phyloP scores from a whole-genome alignment of 2,113 vertebrate genomes.

The Seriola aureovittata region DNA sequence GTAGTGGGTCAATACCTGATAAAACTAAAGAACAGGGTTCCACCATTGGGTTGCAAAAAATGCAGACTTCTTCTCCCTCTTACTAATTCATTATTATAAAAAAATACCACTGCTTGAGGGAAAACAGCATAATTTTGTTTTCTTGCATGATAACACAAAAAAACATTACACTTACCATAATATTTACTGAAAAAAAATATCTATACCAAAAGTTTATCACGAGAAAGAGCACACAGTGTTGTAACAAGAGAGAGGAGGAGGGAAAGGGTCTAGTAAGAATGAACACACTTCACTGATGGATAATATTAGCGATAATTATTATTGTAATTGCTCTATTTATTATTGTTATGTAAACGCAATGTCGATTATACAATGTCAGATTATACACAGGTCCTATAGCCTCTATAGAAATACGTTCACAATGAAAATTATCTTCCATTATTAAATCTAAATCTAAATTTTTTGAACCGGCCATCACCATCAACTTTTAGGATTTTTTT shows the following conservation, averaged over 20 bases:
- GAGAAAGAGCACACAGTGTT: neutral
- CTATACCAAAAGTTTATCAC: neutral
- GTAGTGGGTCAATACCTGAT: neutral
- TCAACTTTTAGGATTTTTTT: neutral
- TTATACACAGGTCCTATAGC: neutral
- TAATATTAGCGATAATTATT: slow-evolving; percentile 26
- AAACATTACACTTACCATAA: neutral
- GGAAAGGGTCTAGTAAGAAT: neutral
- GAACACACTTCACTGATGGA: slow-evolving; percentile 6
- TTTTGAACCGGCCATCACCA: neutral
- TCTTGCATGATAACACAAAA: rapidly evolving
- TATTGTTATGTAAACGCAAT: slow-evolving; percentile 5
- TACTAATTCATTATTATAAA: neutral
- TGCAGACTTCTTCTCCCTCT: neutral
- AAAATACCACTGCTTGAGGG: neutral
- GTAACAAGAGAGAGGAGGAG: neutral
- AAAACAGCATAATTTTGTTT: neutral
- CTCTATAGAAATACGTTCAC: neutral
- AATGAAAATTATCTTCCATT: neutral
- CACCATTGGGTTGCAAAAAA: neutral
- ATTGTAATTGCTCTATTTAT: neutral
- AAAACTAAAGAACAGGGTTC: neutral
- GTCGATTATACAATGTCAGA: neutral
- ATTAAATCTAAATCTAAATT: neutral
- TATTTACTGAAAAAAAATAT: neutral